phyloP scores from a whole-genome alignment of 1,140 invertebrate species.

The Apocrypta bakeri region DNA sequence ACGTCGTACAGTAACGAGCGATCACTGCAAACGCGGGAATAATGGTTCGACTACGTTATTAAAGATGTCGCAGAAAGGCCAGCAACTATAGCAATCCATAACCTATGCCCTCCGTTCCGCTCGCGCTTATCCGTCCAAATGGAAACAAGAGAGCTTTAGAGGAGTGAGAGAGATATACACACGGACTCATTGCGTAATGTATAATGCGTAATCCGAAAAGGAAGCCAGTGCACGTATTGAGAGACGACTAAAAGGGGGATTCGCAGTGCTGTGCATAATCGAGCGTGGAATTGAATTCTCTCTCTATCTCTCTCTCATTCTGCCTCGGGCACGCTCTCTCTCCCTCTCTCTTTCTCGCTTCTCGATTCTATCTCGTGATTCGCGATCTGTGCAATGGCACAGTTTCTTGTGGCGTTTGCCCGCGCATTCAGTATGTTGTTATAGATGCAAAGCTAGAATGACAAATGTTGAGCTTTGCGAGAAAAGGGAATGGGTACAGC shows the following conservation, averaged over 20 bases:
- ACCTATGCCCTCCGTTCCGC: too few species aligned
- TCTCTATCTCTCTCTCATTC: constrained; percentile 32
- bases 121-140: neutral
- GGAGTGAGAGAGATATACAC: neutral
- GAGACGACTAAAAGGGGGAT: constrained; percentile 42
- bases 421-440: neutral
- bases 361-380: neutral
- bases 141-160: constrained; percentile 1
- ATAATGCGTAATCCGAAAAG: constrained; percentile 54
- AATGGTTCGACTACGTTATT: neutral
- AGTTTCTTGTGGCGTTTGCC: neutral
- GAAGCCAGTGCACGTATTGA: constrained; percentile 18
- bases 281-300: constrained; percentile 68
- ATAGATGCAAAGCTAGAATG: neutral
- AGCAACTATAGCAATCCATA: neutral
- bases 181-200: constrained; percentile 4
- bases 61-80: neutral
- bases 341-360: neutral
- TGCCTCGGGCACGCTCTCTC: neutral
- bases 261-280: constrained; percentile 58
- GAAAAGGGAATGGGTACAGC: neutral
- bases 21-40: too few species aligned
- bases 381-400: constrained; percentile 2
- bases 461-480: neutral
- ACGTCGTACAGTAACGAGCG: neutral